Evolutionary conservation across 2,888 invertebrate species (phyloP).

Genomic region (Hirtodrosophila alboralis): DNA sequence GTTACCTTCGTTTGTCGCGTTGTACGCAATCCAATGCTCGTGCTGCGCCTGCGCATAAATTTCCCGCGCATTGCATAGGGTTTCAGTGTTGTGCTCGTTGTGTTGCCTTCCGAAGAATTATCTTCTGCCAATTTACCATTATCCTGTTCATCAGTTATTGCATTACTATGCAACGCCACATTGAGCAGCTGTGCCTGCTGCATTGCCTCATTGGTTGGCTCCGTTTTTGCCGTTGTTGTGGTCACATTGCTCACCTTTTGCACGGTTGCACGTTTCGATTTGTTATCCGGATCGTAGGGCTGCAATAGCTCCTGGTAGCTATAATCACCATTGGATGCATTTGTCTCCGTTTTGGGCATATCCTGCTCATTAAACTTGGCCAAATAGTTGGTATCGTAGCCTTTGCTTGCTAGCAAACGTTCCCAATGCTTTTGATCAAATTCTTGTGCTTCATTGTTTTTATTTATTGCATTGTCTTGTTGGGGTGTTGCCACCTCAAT

Average conservation of each 20-base stretch:
- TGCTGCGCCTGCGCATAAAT: conserved; percentile 63
- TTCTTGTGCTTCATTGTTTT: conserved; percentile 8
- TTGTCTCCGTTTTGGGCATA: conserved; percentile 28
- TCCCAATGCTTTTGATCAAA: conserved; percentile 52
- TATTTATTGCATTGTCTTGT: conserved; percentile 7
- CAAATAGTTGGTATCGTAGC: conserved; percentile 68
- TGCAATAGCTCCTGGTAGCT: conserved; percentile 52
- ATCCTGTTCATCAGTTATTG: not conserved
- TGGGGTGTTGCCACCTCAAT: not conserved
- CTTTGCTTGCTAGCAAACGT: conserved; percentile 62
- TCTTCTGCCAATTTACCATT: too few relatives aligned
- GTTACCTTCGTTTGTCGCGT: conserved; percentile 48
- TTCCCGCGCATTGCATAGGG: conserved; percentile 76
- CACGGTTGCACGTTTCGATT: conserved; percentile 47
- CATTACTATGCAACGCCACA: conserved; percentile 21
- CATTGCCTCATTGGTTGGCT: conserved; percentile 6
- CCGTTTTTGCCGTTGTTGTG: conserved; percentile 13
- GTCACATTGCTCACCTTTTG: not conserved
- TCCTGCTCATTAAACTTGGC: conserved; percentile 56
- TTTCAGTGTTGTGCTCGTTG: conserved; percentile 45
- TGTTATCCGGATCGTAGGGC: conserved; percentile 44
- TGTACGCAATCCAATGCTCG: conserved; percentile 31
- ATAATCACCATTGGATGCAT: conserved; percentile 29
- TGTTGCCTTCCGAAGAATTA: too few relatives aligned
- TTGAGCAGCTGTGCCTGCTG: conserved; percentile 32